A percentile compares a stretch with the other conserved stretches of the same genome.
phyloP scores from a whole-genome alignment of 2,113 vertebrate species.

The Turnix velox region DNA sequence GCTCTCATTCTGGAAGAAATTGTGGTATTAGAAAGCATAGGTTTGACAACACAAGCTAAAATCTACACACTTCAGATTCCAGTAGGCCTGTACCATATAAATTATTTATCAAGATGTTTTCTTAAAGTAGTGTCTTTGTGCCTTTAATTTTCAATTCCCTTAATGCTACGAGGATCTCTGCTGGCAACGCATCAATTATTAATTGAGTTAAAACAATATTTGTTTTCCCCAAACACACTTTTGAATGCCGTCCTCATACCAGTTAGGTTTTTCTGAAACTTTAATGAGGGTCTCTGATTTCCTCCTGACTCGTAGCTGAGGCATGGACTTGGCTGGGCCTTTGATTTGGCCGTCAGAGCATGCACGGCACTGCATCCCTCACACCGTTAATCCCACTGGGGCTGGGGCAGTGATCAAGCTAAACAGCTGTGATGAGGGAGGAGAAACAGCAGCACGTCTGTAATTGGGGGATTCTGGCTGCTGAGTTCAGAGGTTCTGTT shows the following conservation, averaged over 20 bases:
- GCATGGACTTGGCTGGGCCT: neutral
- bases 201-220: constrained; percentile 76
- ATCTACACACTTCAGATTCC: neutral
- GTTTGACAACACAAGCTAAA: constrained; percentile 21
- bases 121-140: constrained; percentile 67
- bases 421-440: neutral
- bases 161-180: constrained; percentile 65
- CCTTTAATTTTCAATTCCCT: constrained; percentile 77
- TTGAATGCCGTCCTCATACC: constrained; percentile 44
- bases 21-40: neutral
- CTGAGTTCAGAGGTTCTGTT: constrained; percentile 36
- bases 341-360: neutral
- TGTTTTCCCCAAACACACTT: constrained; percentile 71
- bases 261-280: constrained; percentile 16
- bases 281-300: constrained; percentile 52
- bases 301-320: neutral
- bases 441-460: neutral
- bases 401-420: neutral
- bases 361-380: neutral
- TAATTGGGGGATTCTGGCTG: constrained; percentile 5
- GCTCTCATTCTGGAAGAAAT: neutral
- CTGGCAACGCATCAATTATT: constrained; percentile 75
- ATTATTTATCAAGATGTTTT: constrained; percentile 71
- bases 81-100: constrained; percentile 24
- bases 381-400: neutral